Evolutionary conservation across 1,140 invertebrate species (phyloP).

Genomic region (Drosophila nannoptera): DNA sequence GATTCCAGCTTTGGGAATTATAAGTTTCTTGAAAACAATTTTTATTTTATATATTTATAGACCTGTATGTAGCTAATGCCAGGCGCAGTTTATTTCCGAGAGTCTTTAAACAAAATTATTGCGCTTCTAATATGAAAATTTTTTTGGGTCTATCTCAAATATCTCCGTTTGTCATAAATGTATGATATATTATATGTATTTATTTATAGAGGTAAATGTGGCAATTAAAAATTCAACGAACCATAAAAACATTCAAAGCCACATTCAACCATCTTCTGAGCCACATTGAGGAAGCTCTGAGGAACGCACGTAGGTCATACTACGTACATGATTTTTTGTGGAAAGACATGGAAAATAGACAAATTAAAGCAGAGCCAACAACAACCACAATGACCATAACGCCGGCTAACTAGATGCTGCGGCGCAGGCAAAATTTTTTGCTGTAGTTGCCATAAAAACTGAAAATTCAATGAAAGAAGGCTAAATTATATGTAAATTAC

Average conservation of each 20-base stretch:
- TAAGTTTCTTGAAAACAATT: neutral
- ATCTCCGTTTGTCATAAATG: neutral
- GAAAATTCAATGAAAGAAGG: conserved; percentile 28
- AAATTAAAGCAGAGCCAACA: conserved; percentile 28
- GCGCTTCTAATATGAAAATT: neutral
- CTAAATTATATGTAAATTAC: conserved; percentile 18
- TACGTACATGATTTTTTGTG: conserved; percentile 50
- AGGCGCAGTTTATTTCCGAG: too few relatives aligned
- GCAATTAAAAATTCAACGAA: conserved; percentile 43
- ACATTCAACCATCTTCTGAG: conserved; percentile 10
- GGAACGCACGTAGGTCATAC: conserved; percentile 64
- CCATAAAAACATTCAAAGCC: conserved; percentile 26
- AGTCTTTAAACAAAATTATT: neutral
- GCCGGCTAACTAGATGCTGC: conserved; percentile 12
- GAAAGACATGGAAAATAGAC: conserved; percentile 36
- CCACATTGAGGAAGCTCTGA: conserved; percentile 40
- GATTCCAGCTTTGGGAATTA: neutral
- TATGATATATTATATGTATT: neutral
- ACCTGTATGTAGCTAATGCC: neutral
- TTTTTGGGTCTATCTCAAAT: neutral
- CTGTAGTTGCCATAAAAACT: conserved; percentile 22
- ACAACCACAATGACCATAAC: conserved; percentile 2
- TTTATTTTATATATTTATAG: neutral
- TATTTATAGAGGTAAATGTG: neutral
- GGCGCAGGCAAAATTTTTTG: conserved; percentile 13